These are phyloP conservation scores for Sorex maritimensis DNA, from an alignment of 2,797 vertebrate genomes.

Conservation along the genomic window DNA sequence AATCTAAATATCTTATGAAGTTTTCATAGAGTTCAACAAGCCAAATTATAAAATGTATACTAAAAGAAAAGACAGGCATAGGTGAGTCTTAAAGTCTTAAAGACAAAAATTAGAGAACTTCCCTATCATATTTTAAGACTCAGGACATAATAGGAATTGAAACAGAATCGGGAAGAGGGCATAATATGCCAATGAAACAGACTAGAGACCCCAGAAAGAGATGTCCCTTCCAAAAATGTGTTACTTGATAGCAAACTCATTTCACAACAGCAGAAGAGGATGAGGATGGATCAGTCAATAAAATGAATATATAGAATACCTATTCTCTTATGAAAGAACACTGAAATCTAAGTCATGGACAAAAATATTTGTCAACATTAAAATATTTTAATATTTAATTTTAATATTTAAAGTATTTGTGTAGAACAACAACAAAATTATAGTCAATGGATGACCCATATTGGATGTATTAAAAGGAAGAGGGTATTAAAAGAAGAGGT, in stretches of 20 bases:
- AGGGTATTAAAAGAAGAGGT: too few relatives aligned
- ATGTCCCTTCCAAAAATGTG: neutral
- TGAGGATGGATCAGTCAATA: neutral
- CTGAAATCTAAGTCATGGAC: constrained; percentile 53
- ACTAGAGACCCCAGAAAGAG: constrained; percentile 20
- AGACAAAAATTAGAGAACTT: constrained; percentile 5
- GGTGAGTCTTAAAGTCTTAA: constrained; percentile 26
- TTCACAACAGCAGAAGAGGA: constrained; percentile 19
- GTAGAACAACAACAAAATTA: neutral
- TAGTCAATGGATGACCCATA: constrained; percentile 18
- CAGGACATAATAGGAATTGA: constrained; percentile 33
- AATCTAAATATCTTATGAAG: neutral
- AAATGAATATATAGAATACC: neutral
- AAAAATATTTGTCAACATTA: constrained; percentile 54
- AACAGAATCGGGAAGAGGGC: constrained; percentile 38
- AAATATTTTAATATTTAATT: neutral
- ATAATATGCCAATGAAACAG: neutral
- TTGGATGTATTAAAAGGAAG: too few relatives aligned
- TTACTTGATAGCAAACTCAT: constrained; percentile 26
- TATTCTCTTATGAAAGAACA: neutral
- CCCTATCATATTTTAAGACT: neutral
- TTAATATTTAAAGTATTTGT: neutral
- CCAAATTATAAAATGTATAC: constrained; percentile 32
- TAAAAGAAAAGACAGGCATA: constrained; percentile 46
- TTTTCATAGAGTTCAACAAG: constrained; percentile 52